phyloP scores from a whole-genome alignment of 2,888 invertebrate species.

The Palloptera scutellata region DNA sequence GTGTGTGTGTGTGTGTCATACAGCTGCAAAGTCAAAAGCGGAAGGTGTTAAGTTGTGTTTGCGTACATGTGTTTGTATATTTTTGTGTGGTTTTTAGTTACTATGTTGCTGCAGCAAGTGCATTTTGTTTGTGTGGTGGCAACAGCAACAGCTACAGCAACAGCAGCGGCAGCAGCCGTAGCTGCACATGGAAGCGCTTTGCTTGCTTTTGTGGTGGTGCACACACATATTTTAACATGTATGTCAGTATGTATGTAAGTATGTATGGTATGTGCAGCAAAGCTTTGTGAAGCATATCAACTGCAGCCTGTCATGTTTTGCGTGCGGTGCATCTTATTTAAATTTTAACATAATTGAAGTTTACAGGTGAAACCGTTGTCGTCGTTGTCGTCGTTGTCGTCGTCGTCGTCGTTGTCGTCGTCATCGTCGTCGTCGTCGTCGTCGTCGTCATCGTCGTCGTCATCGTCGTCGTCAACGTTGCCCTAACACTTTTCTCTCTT shows the following conservation, averaged over 20 bases:
- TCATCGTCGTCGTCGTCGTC: no score
- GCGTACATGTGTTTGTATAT: background rate
- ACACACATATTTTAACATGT: background rate
- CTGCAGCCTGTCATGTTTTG: conserved; percentile 3
- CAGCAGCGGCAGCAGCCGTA: background rate
- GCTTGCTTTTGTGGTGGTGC: background rate
- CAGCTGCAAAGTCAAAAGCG: background rate
- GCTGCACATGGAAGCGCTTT: background rate
- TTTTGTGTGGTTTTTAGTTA: no score
- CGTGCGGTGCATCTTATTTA: conserved; percentile 18
- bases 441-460: no score
- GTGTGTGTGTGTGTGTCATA: no score
- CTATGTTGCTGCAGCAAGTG: background rate
- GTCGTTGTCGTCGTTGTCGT: no score
- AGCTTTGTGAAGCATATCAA: background rate
- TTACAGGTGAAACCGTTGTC: conserved; percentile 14
- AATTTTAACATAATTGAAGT: conserved; percentile 27
- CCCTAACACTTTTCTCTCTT: no score
- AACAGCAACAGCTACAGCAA: background rate
- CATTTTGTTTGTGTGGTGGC: no score
- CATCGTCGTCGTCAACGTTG: no score
- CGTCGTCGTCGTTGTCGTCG: no score
- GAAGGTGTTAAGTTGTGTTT: conserved; percentile 12
- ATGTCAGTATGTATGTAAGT: background rate
- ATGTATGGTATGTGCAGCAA: background rate